Evolutionary conservation across 1,140 invertebrate species (phyloP), one percentile per base, ranked within the genome.

Genomic region (Lepidurus arcticus): DNA sequence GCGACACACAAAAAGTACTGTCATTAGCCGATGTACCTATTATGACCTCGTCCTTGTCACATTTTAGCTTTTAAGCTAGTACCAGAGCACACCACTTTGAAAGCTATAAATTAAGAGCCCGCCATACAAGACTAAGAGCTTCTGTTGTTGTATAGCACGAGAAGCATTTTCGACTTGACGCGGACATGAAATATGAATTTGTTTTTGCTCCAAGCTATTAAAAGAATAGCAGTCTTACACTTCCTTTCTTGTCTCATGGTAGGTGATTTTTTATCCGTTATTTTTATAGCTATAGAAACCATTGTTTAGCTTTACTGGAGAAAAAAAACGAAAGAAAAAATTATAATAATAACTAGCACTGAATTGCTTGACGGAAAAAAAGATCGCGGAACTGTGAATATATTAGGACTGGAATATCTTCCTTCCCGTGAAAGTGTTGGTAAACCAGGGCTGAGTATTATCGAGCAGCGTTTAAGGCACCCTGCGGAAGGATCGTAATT

Each of bases 181-280:
- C 53, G 53, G 53, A 65, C 53, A 65, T 65, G 53, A 65, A 65
- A 65, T 65, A 65, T 65, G 53, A 65, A 65, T 65, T 65, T 65
- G 53, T 65, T 65, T 65, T 65, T 21, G 53, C 53, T 65, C 21
- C 21, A 65, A 65, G 53, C 53, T 65, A 21, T 65, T 65, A 65
- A 65, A 65, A 11, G 53, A n/a, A 65, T 7, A 7, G 21, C 53
- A 65, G 53, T 13, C 53, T 16, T 4, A 13, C 21, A 65, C 53
- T 65, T 65, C 53, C 13, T 65, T 65, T 21, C 6, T 65, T 65
- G 16, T 65, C 21, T 7, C 53, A n/a, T 65, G n/a, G 16, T 21
- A 7, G 16, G 16, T 7, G 5, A 16, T 47, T 47, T 21, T 13
- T 65, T 65, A 11, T 65, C 21, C 21, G 16, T 65, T 65, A 7